A percentile compares a stretch with the other conserved stretches of the same genome.
Conservation (phyloP, 2,113 vertebrate species). For the Coreoperca whiteheadi region DNA sequence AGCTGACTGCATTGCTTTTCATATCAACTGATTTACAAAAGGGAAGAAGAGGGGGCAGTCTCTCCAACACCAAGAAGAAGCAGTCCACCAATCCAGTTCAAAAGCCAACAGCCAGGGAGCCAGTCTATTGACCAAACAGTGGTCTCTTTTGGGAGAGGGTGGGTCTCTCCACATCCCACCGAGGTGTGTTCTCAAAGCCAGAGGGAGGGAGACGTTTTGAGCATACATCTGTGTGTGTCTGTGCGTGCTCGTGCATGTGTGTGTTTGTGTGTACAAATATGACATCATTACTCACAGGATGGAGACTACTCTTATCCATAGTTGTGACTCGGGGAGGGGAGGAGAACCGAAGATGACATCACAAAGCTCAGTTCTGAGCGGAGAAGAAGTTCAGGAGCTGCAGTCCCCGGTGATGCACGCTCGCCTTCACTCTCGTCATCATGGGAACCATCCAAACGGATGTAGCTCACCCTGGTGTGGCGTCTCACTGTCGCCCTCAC, state of each 20-base stretch:
- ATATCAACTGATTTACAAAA: constrained; percentile 82
- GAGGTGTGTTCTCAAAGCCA: constrained; percentile 74
- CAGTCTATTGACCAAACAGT: constrained; percentile 61
- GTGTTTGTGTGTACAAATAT: constrained; percentile 81
- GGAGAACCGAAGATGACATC: constrained; percentile 86
- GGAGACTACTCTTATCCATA: constrained; percentile 83
- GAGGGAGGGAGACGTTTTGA: constrained; percentile 84
- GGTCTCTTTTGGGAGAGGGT: constrained; percentile 66
- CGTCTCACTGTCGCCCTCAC: constrained; percentile 83
- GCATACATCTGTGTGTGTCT: constrained; percentile 61
- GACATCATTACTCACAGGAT: constrained; percentile 89
- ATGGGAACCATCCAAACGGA: constrained; percentile 75
- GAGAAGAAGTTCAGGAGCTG: constrained; percentile 80
- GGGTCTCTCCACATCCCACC: constrained; percentile 62
- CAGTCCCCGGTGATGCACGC: constrained; percentile 61
- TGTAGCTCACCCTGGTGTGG: constrained; percentile 83
- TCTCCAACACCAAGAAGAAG: constrained; percentile 68
- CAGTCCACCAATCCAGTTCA: constrained; percentile 74
- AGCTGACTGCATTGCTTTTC: constrained; percentile 81
- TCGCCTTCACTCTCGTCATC: constrained; percentile 76
- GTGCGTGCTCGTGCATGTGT: constrained; percentile 46
- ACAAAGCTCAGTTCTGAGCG: constrained; percentile 86
- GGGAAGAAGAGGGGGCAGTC: constrained; percentile 68
- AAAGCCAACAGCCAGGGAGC: constrained; percentile 69
- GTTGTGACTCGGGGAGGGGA: constrained; percentile 83